Evolutionary conservation across 2,888 invertebrate species (phyloP), one percentile per base, ranked within the genome.

Genomic region (Lysandra coridon): DNA sequence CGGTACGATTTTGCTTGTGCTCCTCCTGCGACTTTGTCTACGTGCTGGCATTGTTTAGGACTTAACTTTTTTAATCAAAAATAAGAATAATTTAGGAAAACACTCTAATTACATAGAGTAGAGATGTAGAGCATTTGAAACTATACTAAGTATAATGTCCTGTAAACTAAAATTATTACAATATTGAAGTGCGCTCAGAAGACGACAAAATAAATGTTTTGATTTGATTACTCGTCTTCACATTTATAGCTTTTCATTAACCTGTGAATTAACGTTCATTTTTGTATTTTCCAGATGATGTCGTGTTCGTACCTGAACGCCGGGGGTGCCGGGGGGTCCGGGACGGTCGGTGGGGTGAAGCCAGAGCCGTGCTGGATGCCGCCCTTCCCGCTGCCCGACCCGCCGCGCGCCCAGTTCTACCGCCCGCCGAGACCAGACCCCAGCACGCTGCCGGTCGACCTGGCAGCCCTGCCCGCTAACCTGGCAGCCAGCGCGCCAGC

Each of bases 291-390:
- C 40, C 94, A 95, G 95, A 94, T 95, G 94, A 95, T 95, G 95
- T 92, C 94, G 86, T 95, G 94, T 85, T 95, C 95, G 82, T 95
- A 94, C 84, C 86, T 95, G 84, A 93, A 92, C 84, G 90, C 95
- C 80, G 83, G 89, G 81, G 57, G 57, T 17, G 2, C 57, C 14
- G 57, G 57, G 17, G 17, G 4, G 17, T 17, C 57, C 57, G 57
- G 57, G 17, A 14, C 57, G 57, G 90, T 95, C 80, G 83, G 89
- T 80, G 88, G 88, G 62, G 86, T 87, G 85, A 90, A 89, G 83
- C 86, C 90, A 44, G 90, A 89, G 83, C 83, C 86, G 17, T 92
- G 92, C 82, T 94, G 92, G 93, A 90, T 90, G 80, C 92, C 91
- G n/a, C 91, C 91, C 14, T 83, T 83, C 76, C 84, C 86, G 73